Evolutionary conservation across 2,888 invertebrate genomes (phyloP), one percentile per base, ranked within the genome.

Genomic region (Teleogryllus oceanicus): DNA sequence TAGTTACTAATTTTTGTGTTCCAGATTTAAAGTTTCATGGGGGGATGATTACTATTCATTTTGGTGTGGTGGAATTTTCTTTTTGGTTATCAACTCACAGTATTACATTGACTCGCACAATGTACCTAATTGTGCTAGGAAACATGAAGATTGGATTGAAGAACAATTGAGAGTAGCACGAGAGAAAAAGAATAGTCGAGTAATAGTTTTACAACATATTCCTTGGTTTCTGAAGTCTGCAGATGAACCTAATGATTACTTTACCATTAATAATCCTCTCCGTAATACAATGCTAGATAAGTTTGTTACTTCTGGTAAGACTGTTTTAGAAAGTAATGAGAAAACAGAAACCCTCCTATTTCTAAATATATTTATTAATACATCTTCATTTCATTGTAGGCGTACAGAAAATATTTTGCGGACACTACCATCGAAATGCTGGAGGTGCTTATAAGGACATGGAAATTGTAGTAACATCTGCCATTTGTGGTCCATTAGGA

Each of bases 41-140:
- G 89, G 89, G 50, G 87, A 88, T 83, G 89, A 89, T 83, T 89
- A 86, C 83, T 89, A 87, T 83, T 85, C 87, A 0, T 90, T 89
- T 83, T 88, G 87, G 87, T 85, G 85, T 74, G 87, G 87, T 20
- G 89, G 89, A 4, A 86, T 88, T 18, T 85, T 87, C 79, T 89
- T 88, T 83, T 85, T 89, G 51, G 88, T 87, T 3, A 82, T 89
- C 2, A 90, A 89, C 84, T 87, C 88, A 0, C 89, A 90, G 83
- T 88, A 85, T 81, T 87, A 78, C 11, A 82, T 89, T 4, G 89
- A 89, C 84, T 87, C 88, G 0, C 89, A 90, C 83, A 88, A 85
- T 81, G 87, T 74, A 12, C 83, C 84, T 8, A 84, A 86, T 49
- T 83, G 86, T 74, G 85, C 86, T 10, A 81, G 82, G 78, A 85